Conservation (phyloP, 2,797 vertebrate species). For the Monodelphis domestica region DNA sequence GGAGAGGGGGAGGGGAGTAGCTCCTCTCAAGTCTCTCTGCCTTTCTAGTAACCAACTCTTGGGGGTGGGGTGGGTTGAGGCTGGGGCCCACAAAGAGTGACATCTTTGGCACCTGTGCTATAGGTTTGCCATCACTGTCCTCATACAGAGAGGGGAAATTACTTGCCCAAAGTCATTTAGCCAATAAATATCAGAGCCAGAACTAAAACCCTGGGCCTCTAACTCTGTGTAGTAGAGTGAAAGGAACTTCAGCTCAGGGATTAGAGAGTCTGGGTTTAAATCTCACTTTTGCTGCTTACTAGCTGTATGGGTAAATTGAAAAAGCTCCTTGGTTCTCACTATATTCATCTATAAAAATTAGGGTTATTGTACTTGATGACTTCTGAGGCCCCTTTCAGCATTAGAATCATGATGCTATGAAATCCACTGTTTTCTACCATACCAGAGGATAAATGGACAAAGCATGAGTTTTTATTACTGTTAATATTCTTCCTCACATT, state of each 20-base stretch:
- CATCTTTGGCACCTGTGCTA: too few species aligned
- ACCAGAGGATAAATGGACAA: background rate
- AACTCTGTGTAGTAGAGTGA: background rate
- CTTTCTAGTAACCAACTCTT: too few species aligned
- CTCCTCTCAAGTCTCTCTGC: too few species aligned
- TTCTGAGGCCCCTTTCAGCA: background rate
- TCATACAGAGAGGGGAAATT: background rate
- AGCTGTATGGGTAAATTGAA: background rate
- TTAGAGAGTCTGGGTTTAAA: background rate
- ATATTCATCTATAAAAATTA: background rate
- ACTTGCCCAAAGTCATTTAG: background rate
- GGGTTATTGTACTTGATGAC: background rate
- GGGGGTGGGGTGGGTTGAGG: too few species aligned
- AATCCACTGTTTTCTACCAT: background rate
- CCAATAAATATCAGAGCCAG: slow-evolving; percentile 10
- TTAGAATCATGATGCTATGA: too few species aligned
- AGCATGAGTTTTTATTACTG: background rate
- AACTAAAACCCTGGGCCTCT: slow-evolving; percentile 13
- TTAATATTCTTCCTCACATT: background rate
- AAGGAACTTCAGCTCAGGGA: background rate
- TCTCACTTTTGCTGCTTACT: slow-evolving; percentile 2
- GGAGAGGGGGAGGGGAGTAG: too few species aligned
- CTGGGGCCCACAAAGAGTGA: too few species aligned
- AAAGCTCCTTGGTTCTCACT: background rate
- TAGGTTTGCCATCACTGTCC: too few species aligned